Base-by-base conservation (phyloP, 2,113 vertebrate genomes). In the Pardalotus punctatus region DNA sequence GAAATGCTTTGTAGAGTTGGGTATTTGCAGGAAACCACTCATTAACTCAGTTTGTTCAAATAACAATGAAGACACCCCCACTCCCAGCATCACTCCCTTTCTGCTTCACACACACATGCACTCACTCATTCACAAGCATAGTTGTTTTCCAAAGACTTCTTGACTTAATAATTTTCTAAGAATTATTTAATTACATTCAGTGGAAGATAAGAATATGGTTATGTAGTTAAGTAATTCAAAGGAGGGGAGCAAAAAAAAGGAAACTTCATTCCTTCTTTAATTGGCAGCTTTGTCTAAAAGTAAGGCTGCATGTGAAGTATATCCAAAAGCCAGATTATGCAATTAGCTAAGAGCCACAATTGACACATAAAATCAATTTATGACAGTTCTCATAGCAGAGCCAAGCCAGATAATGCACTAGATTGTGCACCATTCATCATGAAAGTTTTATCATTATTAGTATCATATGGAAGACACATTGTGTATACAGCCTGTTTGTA, bases 211-310 rank as follows among this genome's bases (percentile, higher is more conserved):
- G 93, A 81, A 89, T 85, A 97, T 50, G 78, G 47, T 73, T 80
- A 92, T 48, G 67, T 61, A 81, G 81, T 92, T 94, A 94, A 90
- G 87, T 86, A 94, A 92, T 51, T 97, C 65, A 97, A 97, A 96
- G 56, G 29, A 86, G 54, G 7, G 15, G 27, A 82, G 64, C 25
- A 16, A 51, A 64, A 93, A 93, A 84, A 73, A 92, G 43, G 47
- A 92, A 88, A 57, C 36, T 89, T 81, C 21, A 69, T 45, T 92
- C 50, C 78, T 57, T 81, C 67, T 96, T 81, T 50, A 93, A 14
- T 11, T 51, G 29, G 67, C 56, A 77, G 27, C 45, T 93, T 97
- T 54, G 9, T 93, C 85, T 95, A 91, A 95, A 96, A 78, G 56
- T 73, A 94, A 73, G 72, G 31, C 64, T 96, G 31, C 25, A 71